Evolutionary conservation across 2,888 invertebrate species (phyloP).

Genomic region (Spodoptera picta): DNA sequence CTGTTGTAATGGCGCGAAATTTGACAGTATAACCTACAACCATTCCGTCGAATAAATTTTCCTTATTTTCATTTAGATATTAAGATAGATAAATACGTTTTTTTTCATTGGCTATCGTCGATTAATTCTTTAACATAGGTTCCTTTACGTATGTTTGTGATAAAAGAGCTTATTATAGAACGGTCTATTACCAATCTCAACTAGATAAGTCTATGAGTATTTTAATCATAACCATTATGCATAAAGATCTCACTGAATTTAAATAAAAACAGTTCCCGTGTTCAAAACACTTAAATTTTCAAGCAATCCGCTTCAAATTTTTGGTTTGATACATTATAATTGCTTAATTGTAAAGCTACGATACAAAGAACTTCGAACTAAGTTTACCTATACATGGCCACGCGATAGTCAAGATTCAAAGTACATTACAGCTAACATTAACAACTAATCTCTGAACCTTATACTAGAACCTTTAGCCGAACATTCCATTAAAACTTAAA

Average conservation of each 20-base stretch:
- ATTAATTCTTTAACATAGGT: slow-evolving; percentile 38
- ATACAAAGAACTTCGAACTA: slow-evolving; percentile 61
- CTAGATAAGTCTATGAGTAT: slow-evolving; percentile 82
- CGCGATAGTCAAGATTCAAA: slow-evolving; percentile 75
- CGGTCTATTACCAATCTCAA: slow-evolving; percentile 64
- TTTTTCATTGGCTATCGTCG: slow-evolving; percentile 39
- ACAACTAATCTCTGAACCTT: slow-evolving; percentile 65
- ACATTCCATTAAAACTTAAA: slow-evolving; percentile 49
- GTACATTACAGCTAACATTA: slow-evolving; percentile 59
- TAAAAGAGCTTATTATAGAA: slow-evolving; percentile 53
- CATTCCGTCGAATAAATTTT: slow-evolving; percentile 10
- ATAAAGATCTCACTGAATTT: slow-evolving; percentile 79
- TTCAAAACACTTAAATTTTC: slow-evolving; percentile 88
- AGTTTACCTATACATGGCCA: slow-evolving; percentile 84
- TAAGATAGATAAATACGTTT: slow-evolving; percentile 22
- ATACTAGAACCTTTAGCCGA: slow-evolving; percentile 60
- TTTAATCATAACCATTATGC: slow-evolving; percentile 78
- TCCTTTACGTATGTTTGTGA: slow-evolving; percentile 28
- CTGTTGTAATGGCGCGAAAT: slow-evolving; percentile 22
- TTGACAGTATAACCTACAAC: slow-evolving; percentile 27
- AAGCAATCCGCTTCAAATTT: slow-evolving; percentile 87
- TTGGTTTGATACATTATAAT: slow-evolving; percentile 85
- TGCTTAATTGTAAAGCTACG: slow-evolving; percentile 77
- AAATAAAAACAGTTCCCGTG: slow-evolving; percentile 76
- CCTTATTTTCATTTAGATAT: slow-evolving; percentile 9